phyloP scores from a whole-genome alignment of 2,113 vertebrate genomes.

The Scomber japonicus region DNA sequence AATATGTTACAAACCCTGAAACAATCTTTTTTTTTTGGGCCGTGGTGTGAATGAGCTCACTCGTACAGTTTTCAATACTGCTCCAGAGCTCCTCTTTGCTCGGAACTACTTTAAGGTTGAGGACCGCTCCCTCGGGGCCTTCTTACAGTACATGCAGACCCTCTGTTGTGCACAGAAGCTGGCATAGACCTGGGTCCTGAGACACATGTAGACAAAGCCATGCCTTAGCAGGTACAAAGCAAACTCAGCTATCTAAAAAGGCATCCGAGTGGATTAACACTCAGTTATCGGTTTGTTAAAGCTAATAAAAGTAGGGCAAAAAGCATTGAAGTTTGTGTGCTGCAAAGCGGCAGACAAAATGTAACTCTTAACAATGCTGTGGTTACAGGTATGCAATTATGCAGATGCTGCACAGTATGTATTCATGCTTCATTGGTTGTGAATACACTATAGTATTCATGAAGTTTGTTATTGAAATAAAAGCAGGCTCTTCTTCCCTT shows the following conservation, averaged over 20 bases:
- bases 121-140: conserved; percentile 2
- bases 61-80: conserved; percentile 8
- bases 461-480: conserved; percentile 20
- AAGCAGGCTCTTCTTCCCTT: not conserved
- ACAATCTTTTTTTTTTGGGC: not conserved
- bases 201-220: conserved; percentile 18
- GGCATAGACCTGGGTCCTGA: conserved; percentile 23
- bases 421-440: conserved; percentile 38
- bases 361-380: not conserved
- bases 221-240: conserved; percentile 7
- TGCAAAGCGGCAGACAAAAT: conserved; percentile 10
- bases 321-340: not conserved
- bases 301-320: conserved; percentile 31
- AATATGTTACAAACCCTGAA: conserved; percentile 37
- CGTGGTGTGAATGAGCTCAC: conserved; percentile 32
- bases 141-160: conserved; percentile 36
- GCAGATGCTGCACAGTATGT: conserved; percentile 16
- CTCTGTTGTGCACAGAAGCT: conserved; percentile 38
- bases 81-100: conserved; percentile 12
- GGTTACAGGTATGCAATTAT: conserved; percentile 46
- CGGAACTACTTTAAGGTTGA: conserved; percentile 13
- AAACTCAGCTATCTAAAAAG: conserved; percentile 23
- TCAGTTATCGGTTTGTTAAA: conserved; percentile 31
- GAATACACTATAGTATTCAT: conserved; percentile 51
- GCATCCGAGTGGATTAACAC: conserved; percentile 24